Evolutionary conservation across 23 tunicate genomes (phyloP), one percentile per base, ranked within the genome.

Genomic region (Halocynthia aurantium): DNA sequence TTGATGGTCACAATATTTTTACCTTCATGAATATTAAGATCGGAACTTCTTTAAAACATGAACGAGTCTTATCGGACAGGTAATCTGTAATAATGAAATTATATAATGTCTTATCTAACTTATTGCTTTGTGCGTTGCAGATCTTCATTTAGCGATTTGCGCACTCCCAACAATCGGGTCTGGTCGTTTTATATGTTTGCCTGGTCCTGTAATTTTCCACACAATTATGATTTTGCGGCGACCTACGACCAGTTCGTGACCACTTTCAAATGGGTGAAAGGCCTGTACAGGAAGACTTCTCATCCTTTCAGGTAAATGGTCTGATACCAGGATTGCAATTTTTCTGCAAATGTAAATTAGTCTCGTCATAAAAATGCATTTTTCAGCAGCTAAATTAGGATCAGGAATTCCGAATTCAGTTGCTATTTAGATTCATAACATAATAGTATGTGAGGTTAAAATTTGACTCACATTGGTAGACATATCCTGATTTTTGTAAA

Each of bases 181-280:
- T 92, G 98, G 98, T 21, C 74, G 72, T 80, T 92, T 22, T 58
- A 73, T 12, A 10, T 86, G 8, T 64, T 73, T 6, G 52, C 81
- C 50, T 61, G 79, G 55, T 20, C 52, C 5, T 86, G 88, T 52
- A 57, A 67, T 73, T 92, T 92, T 60, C 98, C 98, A 5, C 85
- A 92, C 77, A 81, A 85, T 18, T 92, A 82, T 57, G 98, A 92
- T 55, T 92, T 92, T 78, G 92, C 98, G 6, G 75, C 82, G 6
- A 86, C 88, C 6, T 86, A 85, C 61, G 98, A 92, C 52, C 84
- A 80, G 49, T 64, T 76, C 50, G 70, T 86, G 52, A 92, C 86
- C 9, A 75, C 81, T 7, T 92, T 90, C 76, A 92, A 92, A 52
- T 92, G 98, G 98, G 98, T 79, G 50, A 92, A 92, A 68, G 82